phyloP scores from a whole-genome alignment of 2,888 invertebrate genomes.

The Aquatica leii region DNA sequence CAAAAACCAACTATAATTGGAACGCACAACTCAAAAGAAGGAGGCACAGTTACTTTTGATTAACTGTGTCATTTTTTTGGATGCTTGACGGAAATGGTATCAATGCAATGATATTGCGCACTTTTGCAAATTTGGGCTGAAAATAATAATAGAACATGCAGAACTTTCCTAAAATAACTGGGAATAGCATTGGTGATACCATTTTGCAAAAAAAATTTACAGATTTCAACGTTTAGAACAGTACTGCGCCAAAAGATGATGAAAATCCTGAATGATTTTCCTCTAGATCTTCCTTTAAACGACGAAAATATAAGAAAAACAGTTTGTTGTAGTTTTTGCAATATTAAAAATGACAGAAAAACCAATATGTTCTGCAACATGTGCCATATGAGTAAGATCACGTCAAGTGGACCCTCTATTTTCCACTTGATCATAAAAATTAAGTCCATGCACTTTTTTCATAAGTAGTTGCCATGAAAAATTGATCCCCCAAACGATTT shows the following conservation, averaged over 20 bases:
- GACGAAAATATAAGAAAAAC: background rate
- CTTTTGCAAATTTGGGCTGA: background rate
- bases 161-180: too few species aligned
- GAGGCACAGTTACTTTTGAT: constrained; percentile 34
- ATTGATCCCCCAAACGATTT: too few species aligned
- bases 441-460: too few species aligned
- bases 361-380: too few species aligned
- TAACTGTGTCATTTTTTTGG: constrained; percentile 30
- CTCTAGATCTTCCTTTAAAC: background rate
- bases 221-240: background rate
- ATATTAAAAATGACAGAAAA: too few species aligned
- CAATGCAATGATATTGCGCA: background rate
- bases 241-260: background rate
- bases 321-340: too few species aligned
- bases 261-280: background rate
- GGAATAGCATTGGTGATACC: background rate
- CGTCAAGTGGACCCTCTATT: too few species aligned
- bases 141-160: too few species aligned
- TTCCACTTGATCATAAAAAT: too few species aligned
- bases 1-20: constrained; percentile 32
- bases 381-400: too few species aligned
- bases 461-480: too few species aligned
- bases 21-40: constrained; percentile 35
- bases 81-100: constrained; percentile 17
- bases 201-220: background rate